Percentiles rank a stretch among this genome's conserved stretches.
These are phyloP conservation scores for Rhopilema esculentum DNA, from an alignment of 30 jellyfish, hydroid and myxozoan species.

Conservation along the genomic window DNA sequence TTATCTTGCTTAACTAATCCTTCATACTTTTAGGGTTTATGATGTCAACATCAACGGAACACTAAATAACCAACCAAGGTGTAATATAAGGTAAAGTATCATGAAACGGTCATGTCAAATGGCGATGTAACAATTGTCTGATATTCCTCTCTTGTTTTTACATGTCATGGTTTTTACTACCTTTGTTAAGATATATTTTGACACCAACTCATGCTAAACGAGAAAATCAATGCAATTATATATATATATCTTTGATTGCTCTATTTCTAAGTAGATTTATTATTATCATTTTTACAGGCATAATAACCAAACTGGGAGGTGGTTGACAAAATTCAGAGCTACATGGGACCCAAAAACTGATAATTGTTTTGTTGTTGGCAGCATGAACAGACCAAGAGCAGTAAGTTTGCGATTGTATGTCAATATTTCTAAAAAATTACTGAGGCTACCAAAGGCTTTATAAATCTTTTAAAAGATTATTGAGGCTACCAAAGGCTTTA, in stretches of 20 bases:
- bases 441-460: no score
- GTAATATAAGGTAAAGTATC: constrained; percentile 54
- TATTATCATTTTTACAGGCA: constrained; percentile 50
- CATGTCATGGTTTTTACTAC: no score
- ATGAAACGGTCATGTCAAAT: no score
- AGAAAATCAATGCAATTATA: no score
- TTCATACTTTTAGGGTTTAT: constrained; percentile 58
- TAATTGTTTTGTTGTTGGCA: constrained; percentile 90
- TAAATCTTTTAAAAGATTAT: no score
- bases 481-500: no score
- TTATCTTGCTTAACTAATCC: not conserved
- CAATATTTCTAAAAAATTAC: no score
- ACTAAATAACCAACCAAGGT: constrained; percentile 60
- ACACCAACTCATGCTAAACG: no score
- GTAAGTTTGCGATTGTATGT: constrained; percentile 67
- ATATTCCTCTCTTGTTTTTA: no score
- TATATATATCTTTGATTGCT: no score
- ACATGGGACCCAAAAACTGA: constrained; percentile 94
- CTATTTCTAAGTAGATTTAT: not conserved
- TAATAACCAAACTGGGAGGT: constrained; percentile 91
- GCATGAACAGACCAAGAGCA: constrained; percentile 93
- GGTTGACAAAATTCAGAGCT: constrained; percentile 96
- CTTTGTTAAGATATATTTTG: no score
- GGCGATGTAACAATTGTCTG: no score
- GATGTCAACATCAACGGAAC: constrained; percentile 74